Evolutionary conservation across 2,797 vertebrate species (phyloP).

Genomic region (Danio aesculapii): DNA sequence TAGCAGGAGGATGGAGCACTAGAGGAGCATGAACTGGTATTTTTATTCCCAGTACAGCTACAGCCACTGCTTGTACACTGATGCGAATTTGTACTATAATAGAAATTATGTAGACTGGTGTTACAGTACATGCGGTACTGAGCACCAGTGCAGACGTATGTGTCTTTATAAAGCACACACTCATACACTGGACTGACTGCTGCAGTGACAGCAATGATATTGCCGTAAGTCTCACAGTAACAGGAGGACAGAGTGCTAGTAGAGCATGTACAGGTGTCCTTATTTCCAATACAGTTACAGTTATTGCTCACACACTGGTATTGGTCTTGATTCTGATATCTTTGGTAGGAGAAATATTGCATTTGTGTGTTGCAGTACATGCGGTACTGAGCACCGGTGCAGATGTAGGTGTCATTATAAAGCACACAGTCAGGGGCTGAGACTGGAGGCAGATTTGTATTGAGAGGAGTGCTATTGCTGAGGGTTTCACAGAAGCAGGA

Average conservation of each 20-base stretch:
- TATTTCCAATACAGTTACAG: too few species aligned
- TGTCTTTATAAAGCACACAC: conserved; percentile 1
- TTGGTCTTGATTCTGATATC: neutral
- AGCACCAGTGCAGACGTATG: neutral
- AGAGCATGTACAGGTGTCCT: too few species aligned
- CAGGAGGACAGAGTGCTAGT: too few species aligned
- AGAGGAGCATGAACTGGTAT: neutral
- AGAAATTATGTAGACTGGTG: too few species aligned
- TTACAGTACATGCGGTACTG: neutral
- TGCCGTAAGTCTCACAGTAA: too few species aligned
- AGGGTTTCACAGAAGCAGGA: too few species aligned
- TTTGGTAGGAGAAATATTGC: neutral
- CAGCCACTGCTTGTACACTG: neutral
- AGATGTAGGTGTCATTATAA: too few species aligned
- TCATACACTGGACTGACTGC: neutral
- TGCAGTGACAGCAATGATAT: neutral
- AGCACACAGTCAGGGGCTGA: neutral
- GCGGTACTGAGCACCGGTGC: too few species aligned
- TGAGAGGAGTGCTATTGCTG: neutral
- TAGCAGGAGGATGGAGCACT: too few species aligned
- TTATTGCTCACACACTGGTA: neutral
- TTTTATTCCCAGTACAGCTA: neutral
- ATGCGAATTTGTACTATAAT: too few species aligned
- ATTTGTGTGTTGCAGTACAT: too few species aligned
- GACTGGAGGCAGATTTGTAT: neutral